A percentile compares a stretch with the other conserved stretches of the same genome.
Evolutionary conservation across 1,140 invertebrate species (phyloP).

Genomic region (Magallana angulata): DNA sequence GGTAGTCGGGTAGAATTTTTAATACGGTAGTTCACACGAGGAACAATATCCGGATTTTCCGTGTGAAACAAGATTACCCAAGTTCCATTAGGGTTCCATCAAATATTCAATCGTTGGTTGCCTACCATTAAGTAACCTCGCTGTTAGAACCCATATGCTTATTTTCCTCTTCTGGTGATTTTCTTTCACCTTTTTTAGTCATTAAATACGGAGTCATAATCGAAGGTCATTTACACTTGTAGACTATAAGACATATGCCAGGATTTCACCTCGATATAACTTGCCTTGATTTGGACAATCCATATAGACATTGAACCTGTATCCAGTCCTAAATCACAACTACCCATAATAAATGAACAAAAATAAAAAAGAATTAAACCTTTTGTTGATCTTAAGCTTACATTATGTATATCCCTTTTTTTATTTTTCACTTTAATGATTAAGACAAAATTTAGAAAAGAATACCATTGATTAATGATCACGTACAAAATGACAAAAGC

Average conservation of each 20-base stretch:
- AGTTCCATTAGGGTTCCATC: not conserved
- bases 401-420: too few species aligned
- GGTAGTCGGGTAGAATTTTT: not conserved
- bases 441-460: too few species aligned
- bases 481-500: too few species aligned
- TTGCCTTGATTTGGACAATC: too few species aligned
- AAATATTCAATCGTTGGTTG: slow-evolving; percentile 8
- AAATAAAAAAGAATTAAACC: too few species aligned
- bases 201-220: not conserved
- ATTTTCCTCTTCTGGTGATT: not conserved
- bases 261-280: not conserved
- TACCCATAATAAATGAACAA: too few species aligned
- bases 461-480: too few species aligned
- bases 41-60: not conserved
- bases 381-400: too few species aligned
- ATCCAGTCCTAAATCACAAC: too few species aligned
- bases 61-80: not conserved
- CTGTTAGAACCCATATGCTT: slow-evolving; percentile 25
- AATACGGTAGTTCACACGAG: slow-evolving; percentile 33
- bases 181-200: not conserved
- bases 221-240: not conserved
- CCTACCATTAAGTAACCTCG: not conserved
- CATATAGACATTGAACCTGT: too few species aligned
- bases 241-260: not conserved
- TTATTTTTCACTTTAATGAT: too few species aligned